Conservation (phyloP, 2,113 vertebrate species). For the Rhea americana region DNA sequence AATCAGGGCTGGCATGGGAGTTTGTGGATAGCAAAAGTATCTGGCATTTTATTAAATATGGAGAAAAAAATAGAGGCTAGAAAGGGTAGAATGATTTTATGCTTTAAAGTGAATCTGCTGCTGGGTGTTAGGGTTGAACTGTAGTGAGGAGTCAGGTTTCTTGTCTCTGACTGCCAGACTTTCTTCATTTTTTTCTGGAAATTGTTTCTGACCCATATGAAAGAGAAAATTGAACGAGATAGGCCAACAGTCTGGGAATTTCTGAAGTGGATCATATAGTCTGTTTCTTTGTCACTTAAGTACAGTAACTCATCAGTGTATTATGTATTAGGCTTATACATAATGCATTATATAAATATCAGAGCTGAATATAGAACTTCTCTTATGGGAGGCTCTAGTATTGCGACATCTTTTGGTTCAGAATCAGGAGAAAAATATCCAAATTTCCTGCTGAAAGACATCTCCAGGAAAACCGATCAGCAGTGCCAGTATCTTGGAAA, state of each 20-base stretch:
- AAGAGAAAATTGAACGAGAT: not conserved
- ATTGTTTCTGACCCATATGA: not conserved
- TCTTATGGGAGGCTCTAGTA: rapidly evolving
- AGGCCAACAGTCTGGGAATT: not conserved
- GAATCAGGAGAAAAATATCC: not conserved
- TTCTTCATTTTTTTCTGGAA: not conserved
- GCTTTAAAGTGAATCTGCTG: not conserved
- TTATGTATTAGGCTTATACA: not conserved
- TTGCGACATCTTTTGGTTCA: not conserved
- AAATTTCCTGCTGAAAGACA: not conserved
- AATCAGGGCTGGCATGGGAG: not conserved
- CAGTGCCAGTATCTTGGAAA: not conserved
- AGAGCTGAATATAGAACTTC: not conserved
- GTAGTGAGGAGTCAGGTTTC: not conserved
- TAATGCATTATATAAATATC: not conserved
- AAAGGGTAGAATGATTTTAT: not conserved
- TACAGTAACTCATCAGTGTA: rapidly evolving
- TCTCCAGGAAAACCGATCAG: not conserved
- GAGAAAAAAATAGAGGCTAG: not conserved
- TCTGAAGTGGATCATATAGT: not conserved
- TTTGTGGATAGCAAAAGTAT: not conserved
- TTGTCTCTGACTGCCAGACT: not conserved
- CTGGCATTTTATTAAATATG: not conserved
- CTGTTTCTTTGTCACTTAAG: not conserved
- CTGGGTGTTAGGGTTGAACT: not conserved